Evolutionary conservation across 2,888 invertebrate species (phyloP).

Genomic region (Chrysina gloriosa): DNA sequence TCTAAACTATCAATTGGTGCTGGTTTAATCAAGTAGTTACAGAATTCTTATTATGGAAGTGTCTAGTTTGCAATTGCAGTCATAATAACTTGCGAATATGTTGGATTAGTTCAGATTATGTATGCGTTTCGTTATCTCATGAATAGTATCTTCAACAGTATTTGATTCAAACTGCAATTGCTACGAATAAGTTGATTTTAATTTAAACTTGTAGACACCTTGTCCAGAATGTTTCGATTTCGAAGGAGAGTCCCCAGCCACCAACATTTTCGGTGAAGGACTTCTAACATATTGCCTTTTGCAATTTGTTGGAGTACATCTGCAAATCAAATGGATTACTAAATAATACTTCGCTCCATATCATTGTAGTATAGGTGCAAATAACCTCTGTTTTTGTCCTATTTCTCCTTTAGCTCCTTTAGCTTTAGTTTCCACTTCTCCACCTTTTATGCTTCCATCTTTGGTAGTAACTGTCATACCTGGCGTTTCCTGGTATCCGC

Average conservation of each 20-base stretch:
- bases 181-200: too few species aligned
- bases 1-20: too few species aligned
- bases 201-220: too few species aligned
- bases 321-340: neutral
- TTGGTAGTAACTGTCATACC: conserved; percentile 34
- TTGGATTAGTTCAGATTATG: too few species aligned
- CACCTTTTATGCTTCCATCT: conserved; percentile 39
- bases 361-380: neutral
- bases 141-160: too few species aligned
- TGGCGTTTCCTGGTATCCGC: conserved; percentile 29
- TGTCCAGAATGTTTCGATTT: neutral
- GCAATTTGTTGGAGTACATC: neutral
- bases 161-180: too few species aligned
- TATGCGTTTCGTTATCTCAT: too few species aligned
- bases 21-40: too few species aligned
- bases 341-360: neutral
- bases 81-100: too few species aligned
- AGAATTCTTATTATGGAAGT: too few species aligned
- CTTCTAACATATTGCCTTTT: neutral
- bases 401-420: neutral
- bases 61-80: too few species aligned
- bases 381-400: conserved; percentile 12
- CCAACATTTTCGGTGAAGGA: neutral
- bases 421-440: conserved; percentile 32
- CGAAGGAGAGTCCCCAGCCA: conserved; percentile 1